Conservation (phyloP, 2,797 vertebrate genomes). For the Takifugu rubripes region DNA sequence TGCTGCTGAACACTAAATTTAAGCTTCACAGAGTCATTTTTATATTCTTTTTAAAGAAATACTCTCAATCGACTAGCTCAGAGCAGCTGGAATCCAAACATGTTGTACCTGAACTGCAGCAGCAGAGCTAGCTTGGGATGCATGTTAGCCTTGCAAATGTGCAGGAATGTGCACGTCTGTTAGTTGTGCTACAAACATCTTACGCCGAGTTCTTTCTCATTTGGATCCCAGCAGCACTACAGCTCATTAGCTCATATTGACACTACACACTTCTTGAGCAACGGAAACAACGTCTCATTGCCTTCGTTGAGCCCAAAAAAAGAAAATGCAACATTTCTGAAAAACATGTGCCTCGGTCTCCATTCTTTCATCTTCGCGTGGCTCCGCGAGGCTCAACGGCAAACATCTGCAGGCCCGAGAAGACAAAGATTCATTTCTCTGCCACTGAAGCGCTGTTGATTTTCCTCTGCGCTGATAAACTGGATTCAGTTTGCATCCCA, state of each 20-base stretch:
- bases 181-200: neutral
- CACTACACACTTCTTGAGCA: constrained; percentile 61
- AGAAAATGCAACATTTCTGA: constrained; percentile 44
- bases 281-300: constrained; percentile 45
- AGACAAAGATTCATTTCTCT: constrained; percentile 3
- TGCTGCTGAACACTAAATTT: too few relatives aligned
- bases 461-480: constrained; percentile 24
- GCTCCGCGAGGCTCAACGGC: constrained; percentile 1
- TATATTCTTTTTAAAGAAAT: too few relatives aligned
- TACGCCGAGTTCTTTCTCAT: constrained; percentile 4
- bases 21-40: too few relatives aligned
- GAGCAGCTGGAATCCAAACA: too few relatives aligned
- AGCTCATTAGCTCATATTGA: constrained; percentile 52
- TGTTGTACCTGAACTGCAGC: neutral
- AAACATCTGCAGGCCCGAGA: constrained; percentile 10
- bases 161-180: constrained; percentile 20
- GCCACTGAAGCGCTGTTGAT: constrained; percentile 5
- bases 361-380: constrained; percentile 35
- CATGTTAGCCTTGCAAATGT: neutral
- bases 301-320: constrained; percentile 35
- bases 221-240: constrained; percentile 34
- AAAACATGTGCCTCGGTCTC: constrained; percentile 22
- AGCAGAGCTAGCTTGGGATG: neutral
- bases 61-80: too few relatives aligned
- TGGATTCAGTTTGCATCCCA: constrained; percentile 41